phyloP scores from a whole-genome alignment of 2,797 vertebrate genomes.

The Sciurus vulgaris region DNA sequence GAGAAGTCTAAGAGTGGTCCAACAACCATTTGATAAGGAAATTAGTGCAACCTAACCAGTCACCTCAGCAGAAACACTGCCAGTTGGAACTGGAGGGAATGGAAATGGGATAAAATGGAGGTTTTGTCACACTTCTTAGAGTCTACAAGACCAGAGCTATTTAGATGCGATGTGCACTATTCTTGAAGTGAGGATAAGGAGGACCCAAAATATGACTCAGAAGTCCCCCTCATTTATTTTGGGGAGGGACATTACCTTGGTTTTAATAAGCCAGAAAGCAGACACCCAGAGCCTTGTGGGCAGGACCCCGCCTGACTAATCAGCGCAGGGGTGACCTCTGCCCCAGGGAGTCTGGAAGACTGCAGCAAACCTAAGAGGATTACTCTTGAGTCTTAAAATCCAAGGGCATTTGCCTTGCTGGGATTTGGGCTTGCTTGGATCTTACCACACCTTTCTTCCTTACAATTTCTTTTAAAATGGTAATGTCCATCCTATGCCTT shows the following conservation, averaged over 20 bases:
- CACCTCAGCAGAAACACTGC: not conserved
- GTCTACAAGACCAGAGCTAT: not conserved
- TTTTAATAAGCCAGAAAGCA: not conserved
- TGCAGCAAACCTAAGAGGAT: not conserved
- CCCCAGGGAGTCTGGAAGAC: not conserved
- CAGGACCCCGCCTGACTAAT: not conserved
- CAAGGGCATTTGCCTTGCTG: not conserved
- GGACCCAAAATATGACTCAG: not conserved
- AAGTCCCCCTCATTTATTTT: no score
- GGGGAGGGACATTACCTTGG: not conserved
- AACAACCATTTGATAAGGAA: no score
- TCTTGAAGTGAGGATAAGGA: not conserved
- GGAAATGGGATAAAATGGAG: no score
- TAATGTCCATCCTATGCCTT: not conserved
- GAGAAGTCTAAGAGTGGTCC: not conserved
- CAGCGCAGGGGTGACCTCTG: not conserved
- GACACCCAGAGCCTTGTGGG: not conserved
- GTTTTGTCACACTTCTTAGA: not conserved
- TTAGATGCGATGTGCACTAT: not conserved
- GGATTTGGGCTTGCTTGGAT: not conserved
- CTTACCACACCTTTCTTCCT: not conserved
- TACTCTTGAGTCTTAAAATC: not conserved
- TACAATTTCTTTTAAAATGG: not conserved
- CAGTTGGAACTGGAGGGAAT: not conserved
- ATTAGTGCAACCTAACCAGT: not conserved